phyloP scores from a whole-genome alignment of 2,888 invertebrate genomes.

The Lycophotia porphyrea region DNA sequence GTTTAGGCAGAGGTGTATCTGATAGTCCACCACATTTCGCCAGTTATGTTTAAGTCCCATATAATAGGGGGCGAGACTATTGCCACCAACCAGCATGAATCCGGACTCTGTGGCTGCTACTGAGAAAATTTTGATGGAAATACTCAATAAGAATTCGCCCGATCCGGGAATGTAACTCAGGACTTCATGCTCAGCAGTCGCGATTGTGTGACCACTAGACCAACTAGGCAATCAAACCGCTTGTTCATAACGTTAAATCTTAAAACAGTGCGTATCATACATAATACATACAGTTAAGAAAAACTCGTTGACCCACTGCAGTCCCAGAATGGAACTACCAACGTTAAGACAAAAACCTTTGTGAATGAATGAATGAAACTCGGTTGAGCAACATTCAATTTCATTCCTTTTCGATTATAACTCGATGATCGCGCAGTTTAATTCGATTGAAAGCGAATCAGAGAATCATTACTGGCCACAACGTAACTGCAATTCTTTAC shows the following conservation, averaged over 20 bases:
- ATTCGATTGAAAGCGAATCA: slow-evolving; percentile 58
- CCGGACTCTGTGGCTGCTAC: too few species aligned
- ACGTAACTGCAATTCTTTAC: slow-evolving; percentile 45
- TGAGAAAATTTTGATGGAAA: too few species aligned
- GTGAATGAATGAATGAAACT: slow-evolving; percentile 54
- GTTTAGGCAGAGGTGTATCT: too few species aligned
- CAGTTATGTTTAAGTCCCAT: too few species aligned
- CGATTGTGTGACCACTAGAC: background rate
- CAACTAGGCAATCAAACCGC: background rate
- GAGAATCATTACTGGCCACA: slow-evolving; percentile 43
- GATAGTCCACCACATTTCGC: too few species aligned
- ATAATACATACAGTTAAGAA: slow-evolving; percentile 26
- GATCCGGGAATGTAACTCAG: too few species aligned
- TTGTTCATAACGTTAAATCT: background rate
- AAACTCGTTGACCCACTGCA: slow-evolving; percentile 59
- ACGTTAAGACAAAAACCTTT: slow-evolving; percentile 41
- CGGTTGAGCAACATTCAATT: slow-evolving; percentile 43
- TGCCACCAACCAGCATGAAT: too few species aligned
- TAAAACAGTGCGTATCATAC: background rate
- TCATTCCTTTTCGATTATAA: slow-evolving; percentile 47
- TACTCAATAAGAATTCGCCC: too few species aligned
- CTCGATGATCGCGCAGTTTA: slow-evolving; percentile 46
- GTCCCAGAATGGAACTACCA: slow-evolving; percentile 38
- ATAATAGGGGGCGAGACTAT: too few species aligned
- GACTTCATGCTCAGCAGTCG: too few species aligned